Evolutionary conservation across 2,797 vertebrate genomes (phyloP).

Genomic region (Poeciliopsis infans): DNA sequence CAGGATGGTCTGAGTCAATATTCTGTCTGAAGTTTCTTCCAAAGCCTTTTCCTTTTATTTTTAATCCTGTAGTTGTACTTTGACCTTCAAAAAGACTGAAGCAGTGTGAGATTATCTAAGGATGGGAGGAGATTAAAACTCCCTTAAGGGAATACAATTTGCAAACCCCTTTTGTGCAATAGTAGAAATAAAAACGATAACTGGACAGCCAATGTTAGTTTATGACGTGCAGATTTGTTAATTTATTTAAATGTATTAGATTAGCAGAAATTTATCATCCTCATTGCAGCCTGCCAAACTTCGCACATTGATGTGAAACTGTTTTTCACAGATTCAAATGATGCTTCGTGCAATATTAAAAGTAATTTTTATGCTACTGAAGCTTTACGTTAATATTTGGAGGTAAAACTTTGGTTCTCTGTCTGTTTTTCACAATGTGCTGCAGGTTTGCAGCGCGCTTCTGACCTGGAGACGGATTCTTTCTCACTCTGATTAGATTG

Average conservation of each 20-base stretch:
- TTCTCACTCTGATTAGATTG: conserved; percentile 32
- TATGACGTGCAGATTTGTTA: background rate
- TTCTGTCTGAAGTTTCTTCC: conserved; percentile 2
- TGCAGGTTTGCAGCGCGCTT: background rate
- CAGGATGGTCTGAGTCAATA: background rate
- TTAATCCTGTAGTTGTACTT: background rate
- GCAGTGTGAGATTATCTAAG: background rate
- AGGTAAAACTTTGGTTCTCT: background rate
- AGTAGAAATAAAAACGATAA: background rate
- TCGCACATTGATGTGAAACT: conserved; percentile 29
- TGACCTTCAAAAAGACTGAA: conserved; percentile 9
- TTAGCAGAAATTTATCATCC: conserved; percentile 14
- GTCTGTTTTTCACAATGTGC: background rate
- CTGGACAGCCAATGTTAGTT: background rate
- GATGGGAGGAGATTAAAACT: background rate
- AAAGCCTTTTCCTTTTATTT: conserved; percentile 1
- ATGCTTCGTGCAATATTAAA: conserved; percentile 43
- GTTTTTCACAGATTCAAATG: conserved; percentile 40
- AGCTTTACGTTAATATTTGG: conserved; percentile 16
- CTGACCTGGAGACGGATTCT: background rate
- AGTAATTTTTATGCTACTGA: conserved; percentile 30
- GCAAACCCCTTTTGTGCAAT: background rate
- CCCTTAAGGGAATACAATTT: background rate
- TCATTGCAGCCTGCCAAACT: conserved; percentile 11
- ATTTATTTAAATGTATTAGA: background rate